Base-by-base conservation (phyloP, 2,888 invertebrate genomes). In the Beris chalybata region DNA sequence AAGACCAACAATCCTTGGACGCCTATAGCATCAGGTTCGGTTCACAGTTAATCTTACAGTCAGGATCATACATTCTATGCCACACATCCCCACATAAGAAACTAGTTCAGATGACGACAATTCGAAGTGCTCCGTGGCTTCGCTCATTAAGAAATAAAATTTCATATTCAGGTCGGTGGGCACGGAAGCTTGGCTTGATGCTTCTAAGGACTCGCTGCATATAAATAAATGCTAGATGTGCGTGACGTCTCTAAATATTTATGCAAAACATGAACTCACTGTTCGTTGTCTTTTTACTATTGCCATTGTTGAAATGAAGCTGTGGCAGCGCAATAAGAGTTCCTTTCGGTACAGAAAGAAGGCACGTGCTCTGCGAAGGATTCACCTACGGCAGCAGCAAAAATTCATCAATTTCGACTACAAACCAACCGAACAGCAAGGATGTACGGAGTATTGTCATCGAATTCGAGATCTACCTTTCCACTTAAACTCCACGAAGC, bases 131-230 rank as follows among this genome's bases (percentile, higher is more conserved):
- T 61, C 52, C 52, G 32, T 52, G 52, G 43, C 38, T 9, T 38
- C 61, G 50, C 48, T 59, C 59, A 59, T 61, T 61, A 52, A 61
- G 61, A 52, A 61, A 61, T 50, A 61, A 61, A 61, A 61, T 61
- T 50, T 50, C 43, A 61, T 52, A 50, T 61, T 61, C 50, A 61
- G 61, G 61, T 52, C 38, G 61, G 15, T 52, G 13, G 47, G 38
- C 38, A 38, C 38, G 38, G 38, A 38, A 38, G 38, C 38, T 38
- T 38, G 5, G 38, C 5, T 38, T 38, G 7, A 9, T 13, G 59
- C 31, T 47, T 9, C 13, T 38, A 61, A 38, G 61, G 50, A 52
- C 61, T 11, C 50, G 22, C 29, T 58, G 47, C 50, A 50, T 48
- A 50, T 50, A 61, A 50, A 61, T 38, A 50, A 50, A 50, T 11